Percentiles rank a stretch among this genome's conserved stretches.
Evolutionary conservation across 1,140 invertebrate species (phyloP).

Genomic region (Papilio aristodemus): DNA sequence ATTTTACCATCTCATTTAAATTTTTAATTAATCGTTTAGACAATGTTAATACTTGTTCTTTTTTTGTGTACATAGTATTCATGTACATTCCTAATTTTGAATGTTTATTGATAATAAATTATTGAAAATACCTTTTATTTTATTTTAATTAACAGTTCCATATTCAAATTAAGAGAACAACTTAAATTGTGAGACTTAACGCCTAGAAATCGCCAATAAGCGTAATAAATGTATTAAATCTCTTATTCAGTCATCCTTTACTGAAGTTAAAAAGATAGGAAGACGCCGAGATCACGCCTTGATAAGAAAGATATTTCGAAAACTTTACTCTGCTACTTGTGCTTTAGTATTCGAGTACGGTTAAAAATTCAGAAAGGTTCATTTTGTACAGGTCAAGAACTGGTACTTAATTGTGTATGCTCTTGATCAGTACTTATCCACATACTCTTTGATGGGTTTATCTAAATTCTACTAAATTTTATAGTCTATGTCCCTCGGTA

Average conservation of each 20-base stretch:
- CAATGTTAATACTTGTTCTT: not conserved
- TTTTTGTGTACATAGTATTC: constrained; percentile 1
- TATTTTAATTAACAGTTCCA: not conserved
- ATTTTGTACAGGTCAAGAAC: no score
- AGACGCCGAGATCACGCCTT: no score
- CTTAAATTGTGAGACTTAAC: no score
- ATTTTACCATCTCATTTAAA: not conserved
- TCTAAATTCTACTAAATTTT: not conserved
- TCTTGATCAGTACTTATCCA: not conserved
- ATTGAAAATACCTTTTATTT: not conserved
- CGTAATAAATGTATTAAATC: no score
- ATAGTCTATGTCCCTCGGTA: not conserved
- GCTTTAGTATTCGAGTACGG: no score
- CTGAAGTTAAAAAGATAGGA: no score
- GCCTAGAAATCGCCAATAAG: no score
- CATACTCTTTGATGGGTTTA: not conserved
- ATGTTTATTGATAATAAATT: constrained; percentile 13
- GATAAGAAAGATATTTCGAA: no score
- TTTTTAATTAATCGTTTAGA: not conserved
- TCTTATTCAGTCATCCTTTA: no score
- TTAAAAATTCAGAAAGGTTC: no score
- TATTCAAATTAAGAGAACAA: no score
- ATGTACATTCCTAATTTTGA: constrained; percentile 5
- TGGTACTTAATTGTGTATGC: not conserved
- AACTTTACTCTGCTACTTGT: no score